Conservation (phyloP, 1,140 invertebrate genomes). For the Achroia grisella region DNA sequence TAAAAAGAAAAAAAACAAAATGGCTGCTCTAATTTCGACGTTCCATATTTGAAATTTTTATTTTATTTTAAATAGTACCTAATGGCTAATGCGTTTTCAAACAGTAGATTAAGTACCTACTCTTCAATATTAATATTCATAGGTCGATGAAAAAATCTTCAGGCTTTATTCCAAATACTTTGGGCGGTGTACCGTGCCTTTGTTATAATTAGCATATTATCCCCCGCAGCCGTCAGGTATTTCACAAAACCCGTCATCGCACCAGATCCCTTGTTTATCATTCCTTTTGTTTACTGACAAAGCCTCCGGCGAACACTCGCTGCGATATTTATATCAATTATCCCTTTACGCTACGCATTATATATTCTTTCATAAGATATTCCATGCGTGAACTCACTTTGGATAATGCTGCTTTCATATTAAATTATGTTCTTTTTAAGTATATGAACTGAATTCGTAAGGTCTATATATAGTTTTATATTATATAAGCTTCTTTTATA, state of each 20-base stretch:
- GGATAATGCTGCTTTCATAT: not conserved
- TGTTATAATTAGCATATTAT: slow-evolving; percentile 5
- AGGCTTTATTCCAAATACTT: too few relatives aligned
- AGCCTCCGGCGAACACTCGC: not conserved
- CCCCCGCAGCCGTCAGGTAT: not conserved
- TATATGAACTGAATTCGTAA: not conserved
- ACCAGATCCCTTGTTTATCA: slow-evolving; percentile 7
- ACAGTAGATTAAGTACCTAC: too few relatives aligned
- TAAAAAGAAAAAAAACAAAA: too few relatives aligned
- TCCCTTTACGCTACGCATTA: not conserved
- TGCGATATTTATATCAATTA: slow-evolving; percentile 11
- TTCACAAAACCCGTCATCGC: slow-evolving; percentile 2
- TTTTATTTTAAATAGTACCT: too few relatives aligned
- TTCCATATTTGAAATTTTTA: too few relatives aligned
- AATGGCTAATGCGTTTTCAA: too few relatives aligned
- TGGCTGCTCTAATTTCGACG: too few relatives aligned
- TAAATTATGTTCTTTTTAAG: not conserved
- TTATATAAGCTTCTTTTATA: too few relatives aligned
- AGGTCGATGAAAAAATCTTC: too few relatives aligned
- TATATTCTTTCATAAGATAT: slow-evolving; percentile 6
- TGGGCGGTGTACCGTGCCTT: not conserved
- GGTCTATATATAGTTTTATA: too few relatives aligned
- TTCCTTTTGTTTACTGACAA: slow-evolving; percentile 6
- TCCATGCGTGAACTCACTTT: not conserved
- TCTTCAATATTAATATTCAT: too few relatives aligned